Base-by-base conservation (phyloP, 1,140 invertebrate species). In the Drosophila funebris region DNA sequence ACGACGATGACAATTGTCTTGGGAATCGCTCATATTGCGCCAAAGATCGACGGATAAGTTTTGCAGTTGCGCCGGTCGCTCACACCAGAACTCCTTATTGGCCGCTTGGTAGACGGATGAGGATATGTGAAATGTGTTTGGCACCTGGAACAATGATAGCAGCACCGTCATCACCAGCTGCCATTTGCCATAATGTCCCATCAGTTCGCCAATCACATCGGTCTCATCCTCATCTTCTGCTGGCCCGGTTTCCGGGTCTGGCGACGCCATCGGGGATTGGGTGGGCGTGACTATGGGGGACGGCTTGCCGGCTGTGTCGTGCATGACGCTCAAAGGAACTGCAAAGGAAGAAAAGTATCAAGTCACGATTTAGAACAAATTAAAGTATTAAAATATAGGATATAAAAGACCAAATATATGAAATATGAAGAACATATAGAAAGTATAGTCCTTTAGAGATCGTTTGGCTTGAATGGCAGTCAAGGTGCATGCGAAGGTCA, bases 81-180 rank as follows among this genome's bases (percentile, higher is more conserved):
- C 92, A 79, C 95, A 96, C 95, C 94, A 95, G 75, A 94, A 94
- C 9, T 94, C 93, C 73, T 93, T 93, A 33, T 93, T 92, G 75
- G 93, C 93, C 56, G 93, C 94, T 76, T 93, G 93, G 85, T 95
- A 95, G 1, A 94, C 94, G 3, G 94, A 93, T 33, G 94, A 93
- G 89, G 95, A 95, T 79, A 96, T 95, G 87, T 96, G 95, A 92
- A 95, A 96, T 13, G 95, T 96, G 76, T 95, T 95, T 1, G 95
- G 95, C 76, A 96, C 94, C 76, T 95, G 95, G 90, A 96, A 95
- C 27, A 96, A 79, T 0, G 95, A 95, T 36, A 96, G 92, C 3
- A 96, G 92, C 69, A 95, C 93, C 1, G 95, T 96, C 80, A 95
- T 93, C 56, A 94, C 77, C 16, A 95, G 92, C 88, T 96, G 96